A percentile compares a stretch with the other conserved stretches of the same genome.
Conservation (phyloP, 2,888 invertebrate species). For the Frankliniella fusca region DNA sequence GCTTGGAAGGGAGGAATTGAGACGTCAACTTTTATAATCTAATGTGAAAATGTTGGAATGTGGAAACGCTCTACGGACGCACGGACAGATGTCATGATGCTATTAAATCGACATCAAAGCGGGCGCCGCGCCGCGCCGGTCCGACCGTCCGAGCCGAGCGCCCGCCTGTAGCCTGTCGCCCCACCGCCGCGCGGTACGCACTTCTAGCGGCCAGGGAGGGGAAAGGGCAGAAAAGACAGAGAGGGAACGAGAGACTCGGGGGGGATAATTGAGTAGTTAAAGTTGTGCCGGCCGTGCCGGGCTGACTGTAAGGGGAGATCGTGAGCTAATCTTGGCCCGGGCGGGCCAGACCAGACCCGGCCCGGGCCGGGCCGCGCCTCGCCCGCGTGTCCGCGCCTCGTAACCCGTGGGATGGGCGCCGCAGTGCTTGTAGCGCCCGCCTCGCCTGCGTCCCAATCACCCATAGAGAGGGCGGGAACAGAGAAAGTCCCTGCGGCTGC, state of each 20-base stretch:
- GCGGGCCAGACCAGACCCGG: neutral
- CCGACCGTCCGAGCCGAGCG: neutral
- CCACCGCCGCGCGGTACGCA: neutral
- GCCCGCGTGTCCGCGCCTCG: no score
- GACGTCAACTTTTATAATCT: conserved; percentile 8
- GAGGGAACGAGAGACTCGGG: neutral
- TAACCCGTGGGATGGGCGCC: no score
- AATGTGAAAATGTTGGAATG: conserved; percentile 1
- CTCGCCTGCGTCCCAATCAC: neutral
- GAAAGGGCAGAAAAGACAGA: neutral
- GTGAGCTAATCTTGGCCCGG: conserved; percentile 4
- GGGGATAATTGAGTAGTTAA: neutral
- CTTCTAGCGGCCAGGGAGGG: no score
- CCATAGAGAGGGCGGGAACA: no score
- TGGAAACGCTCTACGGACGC: neutral
- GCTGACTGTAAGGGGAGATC: neutral
- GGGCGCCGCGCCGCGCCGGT: no score
- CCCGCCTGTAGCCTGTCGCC: neutral
- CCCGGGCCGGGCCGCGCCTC: neutral
- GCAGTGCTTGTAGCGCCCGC: neutral
- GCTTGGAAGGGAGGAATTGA: neutral
- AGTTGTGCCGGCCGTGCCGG: neutral
- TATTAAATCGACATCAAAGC: conserved; percentile 6
- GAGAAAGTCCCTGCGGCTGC: no score
- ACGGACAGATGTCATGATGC: neutral